Base-by-base conservation (phyloP, 2,888 invertebrate species). In the Muschampia plurimacula region DNA sequence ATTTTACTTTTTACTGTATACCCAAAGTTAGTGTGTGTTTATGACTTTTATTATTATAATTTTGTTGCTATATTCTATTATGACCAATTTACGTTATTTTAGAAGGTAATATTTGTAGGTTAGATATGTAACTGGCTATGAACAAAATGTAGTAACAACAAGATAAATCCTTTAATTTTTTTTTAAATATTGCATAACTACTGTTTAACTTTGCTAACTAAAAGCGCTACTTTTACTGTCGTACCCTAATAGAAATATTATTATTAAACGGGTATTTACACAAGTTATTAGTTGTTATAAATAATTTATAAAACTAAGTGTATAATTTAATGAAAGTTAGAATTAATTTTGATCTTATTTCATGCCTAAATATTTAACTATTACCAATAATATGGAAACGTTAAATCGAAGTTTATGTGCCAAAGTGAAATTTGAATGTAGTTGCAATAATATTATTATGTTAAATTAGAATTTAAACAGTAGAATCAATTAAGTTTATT, bases 11-110 rank as follows among this genome's bases (percentile, higher is more conserved):
- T 86, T 88, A 88, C 86, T 82, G 86, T 91, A 89, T 92, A 92
- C 90, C 92, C 92, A 93, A 94, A 92, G 92, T 92, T 91, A 86
- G 91, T 86, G 93, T 92, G 92, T 92, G 90, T 93, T 90, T 90
- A 89, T 79, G 77, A 73, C n/a, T 72, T 88, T 89, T 84, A 89
- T 87, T 86, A 87, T 88, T 89, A 87, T 89, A 85, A 87, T 88
- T 91, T 91, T 93, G 92, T 94, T 92, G 85, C 89, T 90, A 89
- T 91, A 89, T 90, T 90, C 84, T 90, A 88, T 89, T 87, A 88
- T 84, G 86, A 87, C 84, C 87, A 88, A 88, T 89, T 88, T 88
- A 89, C 84, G 87, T 88, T 80, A 82, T 80, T 83, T 83, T 86
- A 87, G 84, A 77, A 78, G 81, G 78, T 86, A 87, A 80, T 77